Base-by-base conservation (phyloP, 2,888 invertebrate genomes). In the Drosophila aldrichi region DNA sequence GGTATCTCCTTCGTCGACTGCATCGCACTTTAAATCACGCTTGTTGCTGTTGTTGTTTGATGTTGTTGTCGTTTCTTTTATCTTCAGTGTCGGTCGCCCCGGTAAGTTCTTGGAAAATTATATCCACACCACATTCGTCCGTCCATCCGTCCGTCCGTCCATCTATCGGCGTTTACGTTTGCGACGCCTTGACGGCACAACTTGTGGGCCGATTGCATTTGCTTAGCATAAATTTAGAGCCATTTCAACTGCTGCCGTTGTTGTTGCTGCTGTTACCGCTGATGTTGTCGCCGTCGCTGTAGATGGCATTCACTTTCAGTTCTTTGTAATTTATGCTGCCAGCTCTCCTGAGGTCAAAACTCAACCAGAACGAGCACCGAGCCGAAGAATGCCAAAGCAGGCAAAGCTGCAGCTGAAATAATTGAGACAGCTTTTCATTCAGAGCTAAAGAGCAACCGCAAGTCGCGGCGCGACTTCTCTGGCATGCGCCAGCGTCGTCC, bases 191-290 rank as follows among this genome's bases (percentile, higher is more conserved):
- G 71, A 73, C 69, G 60, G 65, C 70, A 67, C 68, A 67, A 72
- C 68, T 70, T 66, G 41, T 70, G 69, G 65, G 64, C 65, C 61
- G 70, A 67, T 75, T 83, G 84, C 89, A 84, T 84, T 87, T 79
- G 79, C 62, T 84, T 87, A 89, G 74, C 89, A 84, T 84, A 89
- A 89, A 89, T 84, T 88, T 72, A 70, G 74, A 70, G 55, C 32
- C 65, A 57, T 40, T 49, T 54, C 41, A 49, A 52, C 34, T 67
- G 44, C 34, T 25, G 40, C 18, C 48, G 57, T 22, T 66, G 44
- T 1, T 22, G 44, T 1, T 14, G 36, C 6, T 16, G 16, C 7
- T 38, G 36, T 14, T 16, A 16, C n/a, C n/a, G 48, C n/a, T n/a
- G 46, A 10, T 48, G 46, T 25, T 25, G 32, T 18, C 32, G 18